Conservation (phyloP, 2,113 vertebrate genomes). For the Onychostruthus taczanowskii region DNA sequence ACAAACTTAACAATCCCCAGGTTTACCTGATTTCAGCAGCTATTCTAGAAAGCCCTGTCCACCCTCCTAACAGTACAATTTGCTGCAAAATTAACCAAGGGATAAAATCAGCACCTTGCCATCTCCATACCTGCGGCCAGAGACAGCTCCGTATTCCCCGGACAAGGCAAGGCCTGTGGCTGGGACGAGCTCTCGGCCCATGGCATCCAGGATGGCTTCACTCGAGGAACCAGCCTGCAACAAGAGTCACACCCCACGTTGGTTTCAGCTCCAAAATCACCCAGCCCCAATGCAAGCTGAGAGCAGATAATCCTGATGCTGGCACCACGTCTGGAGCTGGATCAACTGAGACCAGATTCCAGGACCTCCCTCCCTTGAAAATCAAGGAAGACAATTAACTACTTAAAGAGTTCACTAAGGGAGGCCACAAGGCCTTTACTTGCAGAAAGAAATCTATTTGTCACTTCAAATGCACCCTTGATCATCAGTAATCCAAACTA, state of each 20-base stretch:
- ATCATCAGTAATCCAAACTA: background rate
- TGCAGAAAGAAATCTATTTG: background rate
- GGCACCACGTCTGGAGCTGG: background rate
- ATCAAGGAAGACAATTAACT: background rate
- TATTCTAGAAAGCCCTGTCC: background rate
- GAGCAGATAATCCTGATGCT: background rate
- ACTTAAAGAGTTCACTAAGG: background rate
- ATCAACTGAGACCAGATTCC: background rate
- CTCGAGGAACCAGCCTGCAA: conserved; percentile 88
- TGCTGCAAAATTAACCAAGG: background rate
- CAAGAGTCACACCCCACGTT: fast-evolving
- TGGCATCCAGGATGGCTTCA: conserved; percentile 83
- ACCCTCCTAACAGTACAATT: no score
- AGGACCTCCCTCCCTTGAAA: background rate
- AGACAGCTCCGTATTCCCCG: conserved; percentile 69
- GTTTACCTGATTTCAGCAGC: background rate
- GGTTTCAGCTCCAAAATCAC: background rate
- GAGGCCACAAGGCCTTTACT: background rate
- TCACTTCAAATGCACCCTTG: background rate
- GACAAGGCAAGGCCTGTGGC: conserved; percentile 75
- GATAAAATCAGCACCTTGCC: fast-evolving
- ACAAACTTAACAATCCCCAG: background rate
- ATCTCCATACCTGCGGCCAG: conserved; percentile 65
- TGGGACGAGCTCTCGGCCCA: conserved; percentile 90
- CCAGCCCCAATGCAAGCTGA: fast-evolving